Percentiles rank a stretch among this genome's conserved stretches.
Evolutionary conservation across 2,888 invertebrate genomes (phyloP).

Genomic region (Parochlus steinenii): DNA sequence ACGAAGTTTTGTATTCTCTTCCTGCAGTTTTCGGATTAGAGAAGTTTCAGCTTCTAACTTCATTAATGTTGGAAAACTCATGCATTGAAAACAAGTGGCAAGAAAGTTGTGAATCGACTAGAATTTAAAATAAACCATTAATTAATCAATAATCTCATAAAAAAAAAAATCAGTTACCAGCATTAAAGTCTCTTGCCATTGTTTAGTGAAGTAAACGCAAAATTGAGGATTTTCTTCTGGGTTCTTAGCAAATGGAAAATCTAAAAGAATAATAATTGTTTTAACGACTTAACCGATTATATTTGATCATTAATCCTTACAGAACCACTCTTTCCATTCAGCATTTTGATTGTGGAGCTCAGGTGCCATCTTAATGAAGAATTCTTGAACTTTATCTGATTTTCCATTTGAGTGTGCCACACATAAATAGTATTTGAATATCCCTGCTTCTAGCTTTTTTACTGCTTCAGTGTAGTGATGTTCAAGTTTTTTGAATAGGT

Average conservation of each 20-base stretch:
- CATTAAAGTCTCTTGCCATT: conserved; percentile 89
- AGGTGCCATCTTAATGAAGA: conserved; percentile 70
- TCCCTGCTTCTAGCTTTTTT: conserved; percentile 67
- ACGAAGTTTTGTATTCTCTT: conserved; percentile 60
- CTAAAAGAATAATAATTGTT: conserved; percentile 35
- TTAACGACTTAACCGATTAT: conserved; percentile 3
- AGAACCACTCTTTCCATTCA: conserved; percentile 97
- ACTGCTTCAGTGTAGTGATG: conserved; percentile 62
- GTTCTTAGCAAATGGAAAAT: conserved; percentile 77
- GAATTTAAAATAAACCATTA: conserved; percentile 15
- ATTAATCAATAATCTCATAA: conserved; percentile 22
- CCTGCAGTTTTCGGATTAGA: conserved; percentile 62
- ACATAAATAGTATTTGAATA: conserved; percentile 78
- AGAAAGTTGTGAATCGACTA: conserved; percentile 86
- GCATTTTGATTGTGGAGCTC: conserved; percentile 75
- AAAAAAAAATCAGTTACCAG: conserved; percentile 59
- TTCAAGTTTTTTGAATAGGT: conserved; percentile 77
- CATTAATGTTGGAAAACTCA: conserved; percentile 72
- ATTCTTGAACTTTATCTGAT: conserved; percentile 73
- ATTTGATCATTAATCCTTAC: conserved; percentile 39
- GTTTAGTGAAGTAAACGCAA: conserved; percentile 74
- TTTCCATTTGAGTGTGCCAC: conserved; percentile 69
- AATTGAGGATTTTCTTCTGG: conserved; percentile 83
- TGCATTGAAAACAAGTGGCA: conserved; percentile 71
- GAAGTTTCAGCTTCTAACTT: conserved; percentile 75